Base-by-base conservation (phyloP, 2,888 invertebrate genomes). In the Steinernema hermaphroditum region DNA sequence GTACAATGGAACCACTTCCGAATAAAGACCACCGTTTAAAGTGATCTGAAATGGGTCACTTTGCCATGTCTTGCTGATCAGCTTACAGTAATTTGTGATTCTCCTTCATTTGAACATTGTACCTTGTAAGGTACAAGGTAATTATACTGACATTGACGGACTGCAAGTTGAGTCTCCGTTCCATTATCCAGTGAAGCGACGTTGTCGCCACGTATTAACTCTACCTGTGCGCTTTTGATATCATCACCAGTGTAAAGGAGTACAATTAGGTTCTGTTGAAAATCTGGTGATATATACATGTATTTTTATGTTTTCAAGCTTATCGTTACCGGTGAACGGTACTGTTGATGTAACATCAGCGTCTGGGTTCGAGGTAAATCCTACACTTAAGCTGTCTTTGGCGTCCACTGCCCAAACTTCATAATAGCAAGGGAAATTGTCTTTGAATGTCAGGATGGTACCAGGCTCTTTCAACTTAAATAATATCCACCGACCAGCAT, bases 301-400 rank as follows among this genome's bases (percentile, higher is more conserved):
- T n/a, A n/a, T n/a, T n/a, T n/a, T n/a, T n/a, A n/a, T n/a, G n/a
- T n/a, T n/a, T n/a, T n/a, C n/a, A n/a, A n/a, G n/a, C n/a, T n/a
- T n/a, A n/a, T n/a, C n/a, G n/a, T 16, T 46, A 16, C 46, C n/a
- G 16, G 16, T 6, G 16, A 62, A 32, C 1, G 62, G 62, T 1
- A 62, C 62, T 29, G 62, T 62, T 27, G 62, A 24, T 4, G 62
- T 62, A 4, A 32, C 62, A 34, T 62, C 62, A 12, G 62, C 62
- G 1, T 62, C 62, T 12, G 6, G 62, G n/a, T 62, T 62, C 16
- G 62, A 32, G 4, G 62, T 62, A 32, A 62, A 62, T 24, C 29
- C 62, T 6, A 62, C 32, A 16, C 27, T 62, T 29, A 62, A 32
- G 9, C 32, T 14, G 2, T 62, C 16, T 32, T 62, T 32, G 29